Conservation (phyloP, 2,797 vertebrate species). For the Leptatherina wallacei region DNA sequence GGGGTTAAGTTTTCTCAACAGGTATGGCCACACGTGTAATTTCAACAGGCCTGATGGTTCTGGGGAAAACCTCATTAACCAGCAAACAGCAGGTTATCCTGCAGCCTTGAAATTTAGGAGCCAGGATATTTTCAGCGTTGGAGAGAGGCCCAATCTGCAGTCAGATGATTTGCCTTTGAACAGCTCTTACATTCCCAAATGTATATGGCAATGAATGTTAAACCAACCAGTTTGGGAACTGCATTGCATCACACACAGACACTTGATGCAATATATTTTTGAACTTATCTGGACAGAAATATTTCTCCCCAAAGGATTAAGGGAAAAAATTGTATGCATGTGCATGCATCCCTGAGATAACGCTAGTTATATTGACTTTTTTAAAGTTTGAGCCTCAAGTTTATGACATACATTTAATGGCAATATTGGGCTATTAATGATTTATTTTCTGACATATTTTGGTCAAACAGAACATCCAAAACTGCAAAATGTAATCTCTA, state of each 20-base stretch:
- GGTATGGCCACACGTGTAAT: slow-evolving; percentile 17
- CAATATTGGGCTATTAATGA: background rate
- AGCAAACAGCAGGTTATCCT: background rate
- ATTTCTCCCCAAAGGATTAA: too few relatives aligned
- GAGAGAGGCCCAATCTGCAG: slow-evolving; percentile 58
- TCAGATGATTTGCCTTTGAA: slow-evolving; percentile 58
- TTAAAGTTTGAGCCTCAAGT: background rate
- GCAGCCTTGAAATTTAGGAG: slow-evolving; percentile 29
- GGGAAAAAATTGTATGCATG: background rate
- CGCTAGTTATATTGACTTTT: background rate
- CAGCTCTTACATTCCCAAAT: slow-evolving; percentile 8
- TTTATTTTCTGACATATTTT: too few relatives aligned
- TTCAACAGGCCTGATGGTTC: slow-evolving; percentile 7
- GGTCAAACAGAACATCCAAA: too few relatives aligned
- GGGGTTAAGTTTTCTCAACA: slow-evolving; percentile 28
- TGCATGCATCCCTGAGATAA: background rate
- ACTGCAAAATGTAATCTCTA: too few relatives aligned
- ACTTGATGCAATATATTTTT: background rate
- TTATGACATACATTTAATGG: background rate
- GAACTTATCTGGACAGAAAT: too few relatives aligned
- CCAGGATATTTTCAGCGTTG: background rate
- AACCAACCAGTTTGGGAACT: slow-evolving; percentile 15
- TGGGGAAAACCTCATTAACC: slow-evolving; percentile 41
- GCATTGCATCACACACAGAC: slow-evolving; percentile 4
- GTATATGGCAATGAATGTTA: background rate